These are phyloP conservation scores for Sebastes fasciatus DNA, from an alignment of 2,113 vertebrate genomes.

Conservation along the genomic window DNA sequence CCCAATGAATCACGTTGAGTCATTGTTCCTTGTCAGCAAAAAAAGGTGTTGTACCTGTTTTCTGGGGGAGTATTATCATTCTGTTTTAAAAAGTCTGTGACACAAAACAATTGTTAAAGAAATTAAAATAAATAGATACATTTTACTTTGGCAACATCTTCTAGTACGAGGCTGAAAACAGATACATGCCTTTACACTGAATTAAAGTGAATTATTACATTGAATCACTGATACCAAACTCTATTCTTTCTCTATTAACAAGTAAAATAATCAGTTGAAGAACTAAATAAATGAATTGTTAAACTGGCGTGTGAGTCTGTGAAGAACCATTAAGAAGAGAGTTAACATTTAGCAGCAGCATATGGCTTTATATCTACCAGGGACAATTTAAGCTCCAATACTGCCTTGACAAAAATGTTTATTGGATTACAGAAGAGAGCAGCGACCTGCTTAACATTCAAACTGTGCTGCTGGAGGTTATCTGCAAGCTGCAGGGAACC, in stretches of 20 bases:
- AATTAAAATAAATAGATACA: too few relatives aligned
- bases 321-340: neutral
- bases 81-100: neutral
- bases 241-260: neutral
- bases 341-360: neutral
- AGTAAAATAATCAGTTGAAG: neutral
- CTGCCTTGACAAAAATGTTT: constrained; percentile 20
- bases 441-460: constrained; percentile 21
- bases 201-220: neutral
- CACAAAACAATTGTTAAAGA: neutral
- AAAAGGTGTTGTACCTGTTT: neutral
- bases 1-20: neutral
- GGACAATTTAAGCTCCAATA: constrained; percentile 8
- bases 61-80: neutral
- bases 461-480: constrained; percentile 17
- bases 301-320: neutral
- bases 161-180: neutral
- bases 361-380: constrained; percentile 8
- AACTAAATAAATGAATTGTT: neutral
- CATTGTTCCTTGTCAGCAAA: constrained; percentile 8
- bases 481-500: constrained; percentile 7
- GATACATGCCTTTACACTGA: neutral
- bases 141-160: neutral
- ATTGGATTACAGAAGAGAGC: constrained; percentile 18
- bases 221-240: neutral